Base-by-base conservation (phyloP, 2,797 vertebrate genomes). In the Poeciliopsis presidionis region DNA sequence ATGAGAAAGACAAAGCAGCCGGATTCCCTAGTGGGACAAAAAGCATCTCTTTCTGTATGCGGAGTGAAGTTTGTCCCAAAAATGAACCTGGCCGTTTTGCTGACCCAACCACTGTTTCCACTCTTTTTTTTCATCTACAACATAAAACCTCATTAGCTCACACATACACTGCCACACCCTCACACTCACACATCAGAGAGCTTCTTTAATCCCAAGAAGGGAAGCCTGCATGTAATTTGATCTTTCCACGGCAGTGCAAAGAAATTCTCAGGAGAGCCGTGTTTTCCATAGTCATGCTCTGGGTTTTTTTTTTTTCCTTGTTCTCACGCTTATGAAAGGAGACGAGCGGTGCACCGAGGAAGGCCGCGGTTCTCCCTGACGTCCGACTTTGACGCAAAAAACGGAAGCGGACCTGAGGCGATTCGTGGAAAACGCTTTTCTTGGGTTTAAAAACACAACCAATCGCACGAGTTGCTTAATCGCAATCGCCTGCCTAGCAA, bases 121-220 rank as follows among this genome's bases (percentile, higher is more conserved):
- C 18, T 49, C 77, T 81, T 79, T 79, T n/a, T 78, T 25, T 43
- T n/a, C 61, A 86, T 65, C 77, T 22, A 45, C 69, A 83, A 73
- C 49, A 80, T 59, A 82, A 83, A 85, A 84, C 85, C 76, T 82
- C 74, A 87, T 87, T 81, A 86, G 67, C 67, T 77, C 78, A 33
- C 81, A 74, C 84, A 86, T 63, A 85, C 71, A 22, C 49, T 57
- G 74, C 84, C 73, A 77, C 79, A 81, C 72, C 73, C 65, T 84
- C 69, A n/a, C 72, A 55, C 81, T 81, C 83, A 67, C 77, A 79
- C 70, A 87, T 72, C 67, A 69, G 77, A 73, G 75, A 76, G 76
- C 78, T 80, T 77, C 84, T 74, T 86, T 89, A 90, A 91, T 90
- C 85, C 79, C 45, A 63, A 70, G 2, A 8, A 81, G 84, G 53